These are phyloP conservation scores for Apamea monoglypha DNA, from an alignment of 2,888 invertebrate species.

Conservation along the genomic window DNA sequence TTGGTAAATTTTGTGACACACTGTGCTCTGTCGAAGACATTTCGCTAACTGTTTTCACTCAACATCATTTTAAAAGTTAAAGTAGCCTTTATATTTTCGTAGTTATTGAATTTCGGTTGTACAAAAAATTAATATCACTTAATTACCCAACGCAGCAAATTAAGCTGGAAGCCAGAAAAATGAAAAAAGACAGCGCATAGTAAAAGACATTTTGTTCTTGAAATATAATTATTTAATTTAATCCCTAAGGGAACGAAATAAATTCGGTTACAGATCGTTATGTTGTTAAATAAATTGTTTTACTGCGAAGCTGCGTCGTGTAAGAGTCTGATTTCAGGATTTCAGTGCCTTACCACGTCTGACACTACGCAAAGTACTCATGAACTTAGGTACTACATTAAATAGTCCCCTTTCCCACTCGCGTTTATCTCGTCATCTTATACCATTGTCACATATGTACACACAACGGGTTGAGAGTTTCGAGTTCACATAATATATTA, in stretches of 20 bases:
- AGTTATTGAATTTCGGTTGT: conserved; percentile 9
- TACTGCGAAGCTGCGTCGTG: conserved; percentile 6
- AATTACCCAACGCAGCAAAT: conserved; percentile 21
- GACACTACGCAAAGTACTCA: conserved; percentile 20
- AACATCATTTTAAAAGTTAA: conserved; percentile 13
- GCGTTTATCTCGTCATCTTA: conserved; percentile 27
- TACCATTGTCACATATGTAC: conserved; percentile 36
- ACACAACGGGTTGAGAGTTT: conserved; percentile 39
- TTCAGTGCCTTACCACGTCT: conserved; percentile 37
- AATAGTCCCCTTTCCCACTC: not conserved
- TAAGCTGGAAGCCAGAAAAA: conserved; percentile 38
- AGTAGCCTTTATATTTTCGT: not conserved
- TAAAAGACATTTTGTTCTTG: conserved; percentile 19
- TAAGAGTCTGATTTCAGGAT: conserved; percentile 26
- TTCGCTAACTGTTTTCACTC: conserved; percentile 9
- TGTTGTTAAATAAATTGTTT: conserved; percentile 37
- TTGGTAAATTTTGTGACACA: not conserved
- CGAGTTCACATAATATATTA: conserved; percentile 51
- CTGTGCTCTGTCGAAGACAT: not conserved
- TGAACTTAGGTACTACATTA: not conserved
- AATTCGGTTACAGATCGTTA: conserved; percentile 27
- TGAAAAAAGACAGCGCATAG: conserved; percentile 6
- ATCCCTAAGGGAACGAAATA: conserved; percentile 15
- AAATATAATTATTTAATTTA: conserved; percentile 24
- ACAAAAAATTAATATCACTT: not conserved